Conservation (phyloP, 2,888 invertebrate genomes). For the Helobdella robusta region DNA sequence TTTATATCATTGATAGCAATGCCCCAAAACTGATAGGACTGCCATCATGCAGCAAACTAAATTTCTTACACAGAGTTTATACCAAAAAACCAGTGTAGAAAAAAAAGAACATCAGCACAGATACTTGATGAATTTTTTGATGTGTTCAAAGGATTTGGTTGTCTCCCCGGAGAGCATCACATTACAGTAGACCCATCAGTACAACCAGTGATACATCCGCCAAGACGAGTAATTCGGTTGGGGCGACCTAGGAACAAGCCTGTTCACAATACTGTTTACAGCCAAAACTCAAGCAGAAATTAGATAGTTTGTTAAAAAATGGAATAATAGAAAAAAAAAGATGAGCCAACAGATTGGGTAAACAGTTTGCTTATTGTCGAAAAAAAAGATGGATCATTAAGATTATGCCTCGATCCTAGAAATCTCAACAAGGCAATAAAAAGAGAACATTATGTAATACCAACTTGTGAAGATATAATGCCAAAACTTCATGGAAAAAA, state of each 20-base stretch:
- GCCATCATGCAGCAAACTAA: too few relatives aligned
- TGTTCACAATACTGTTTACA: not conserved
- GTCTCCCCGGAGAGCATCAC: constrained; percentile 5
- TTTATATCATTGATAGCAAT: too few relatives aligned
- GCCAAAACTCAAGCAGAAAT: not conserved
- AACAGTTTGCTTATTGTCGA: too few relatives aligned
- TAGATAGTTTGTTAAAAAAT: not conserved
- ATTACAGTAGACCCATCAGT: not conserved
- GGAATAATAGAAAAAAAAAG: not conserved
- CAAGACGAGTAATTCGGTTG: constrained; percentile 6
- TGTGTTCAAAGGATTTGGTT: too few relatives aligned
- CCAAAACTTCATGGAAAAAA: constrained; percentile 28
- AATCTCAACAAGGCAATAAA: constrained; percentile 26
- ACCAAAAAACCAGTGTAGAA: too few relatives aligned
- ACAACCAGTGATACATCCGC: constrained; percentile 1
- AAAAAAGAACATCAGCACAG: too few relatives aligned
- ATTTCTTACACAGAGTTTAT: too few relatives aligned
- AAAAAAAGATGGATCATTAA: too few relatives aligned
- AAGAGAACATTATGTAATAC: constrained; percentile 28
- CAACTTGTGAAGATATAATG: constrained; percentile 26
- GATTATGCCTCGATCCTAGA: not conserved
- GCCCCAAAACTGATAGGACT: too few relatives aligned
- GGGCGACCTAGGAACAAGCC: too few relatives aligned
- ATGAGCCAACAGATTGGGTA: too few relatives aligned
- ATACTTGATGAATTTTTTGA: too few relatives aligned